Evolutionary conservation across 53 echinoderm and acorn worm genomes (phyloP).

Genomic region (Stichopus horrens): DNA sequence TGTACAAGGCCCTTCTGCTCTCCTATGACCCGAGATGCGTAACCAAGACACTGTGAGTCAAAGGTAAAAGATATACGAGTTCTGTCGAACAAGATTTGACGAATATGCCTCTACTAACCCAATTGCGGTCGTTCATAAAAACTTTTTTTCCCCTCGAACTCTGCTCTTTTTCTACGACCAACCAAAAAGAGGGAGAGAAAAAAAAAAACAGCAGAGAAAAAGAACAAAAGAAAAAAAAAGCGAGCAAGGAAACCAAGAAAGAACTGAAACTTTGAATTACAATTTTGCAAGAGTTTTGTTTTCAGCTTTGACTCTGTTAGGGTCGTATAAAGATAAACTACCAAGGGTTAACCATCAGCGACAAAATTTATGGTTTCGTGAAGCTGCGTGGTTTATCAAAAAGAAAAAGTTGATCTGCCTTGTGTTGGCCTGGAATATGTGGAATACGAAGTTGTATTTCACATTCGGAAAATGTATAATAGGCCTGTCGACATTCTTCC

Average conservation of each 20-base stretch:
- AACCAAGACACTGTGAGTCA: constrained; percentile 10
- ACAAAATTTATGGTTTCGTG: background rate
- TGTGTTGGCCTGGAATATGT: background rate
- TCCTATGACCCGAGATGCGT: background rate
- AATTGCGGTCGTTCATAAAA: constrained; percentile 33
- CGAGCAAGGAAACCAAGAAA: too few relatives aligned
- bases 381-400: background rate
- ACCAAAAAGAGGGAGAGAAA: background rate
- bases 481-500: constrained; percentile 1
- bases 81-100: background rate
- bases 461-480: background rate
- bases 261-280: background rate
- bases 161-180: background rate
- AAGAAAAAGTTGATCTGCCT: background rate
- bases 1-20: background rate
- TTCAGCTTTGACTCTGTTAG: background rate
- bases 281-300: constrained; percentile 34
- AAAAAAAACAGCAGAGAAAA: background rate
- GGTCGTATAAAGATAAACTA: constrained; percentile 12
- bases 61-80: background rate
- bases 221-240: too few relatives aligned
- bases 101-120: constrained; percentile 41
- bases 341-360: constrained; percentile 27
- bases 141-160: background rate
- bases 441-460: constrained; percentile 8